Conservation (phyloP, 2,888 invertebrate species). For the Pterobdella sp. region DNA sequence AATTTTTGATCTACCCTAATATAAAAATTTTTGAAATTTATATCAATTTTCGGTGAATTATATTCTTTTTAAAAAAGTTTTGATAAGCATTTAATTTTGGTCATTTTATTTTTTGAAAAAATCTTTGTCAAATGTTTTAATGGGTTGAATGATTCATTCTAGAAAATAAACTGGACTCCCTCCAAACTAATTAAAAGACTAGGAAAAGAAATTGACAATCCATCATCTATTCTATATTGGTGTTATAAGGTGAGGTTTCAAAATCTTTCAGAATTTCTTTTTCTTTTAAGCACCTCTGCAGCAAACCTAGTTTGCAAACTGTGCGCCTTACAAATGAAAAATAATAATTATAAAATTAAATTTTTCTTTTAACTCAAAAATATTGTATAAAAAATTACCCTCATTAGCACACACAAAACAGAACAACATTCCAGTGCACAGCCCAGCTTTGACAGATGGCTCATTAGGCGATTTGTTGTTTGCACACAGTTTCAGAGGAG, state of each 20-base stretch:
- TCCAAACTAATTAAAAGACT: conserved; percentile 74
- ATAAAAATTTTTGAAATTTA: not conserved
- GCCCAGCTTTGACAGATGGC: conserved; percentile 95
- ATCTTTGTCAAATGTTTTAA: too few species aligned
- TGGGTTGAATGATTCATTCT: too few species aligned
- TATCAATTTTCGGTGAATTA: not conserved
- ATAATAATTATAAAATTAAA: not conserved
- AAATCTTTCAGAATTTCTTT: not conserved
- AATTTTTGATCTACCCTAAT: too few species aligned
- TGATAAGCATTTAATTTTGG: not conserved
- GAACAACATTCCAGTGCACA: conserved; percentile 92
- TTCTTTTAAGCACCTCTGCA: not conserved
- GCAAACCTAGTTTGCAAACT: too few species aligned
- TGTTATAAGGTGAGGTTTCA: conserved; percentile 62
- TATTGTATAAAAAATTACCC: not conserved
- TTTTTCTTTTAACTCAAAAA: not conserved
- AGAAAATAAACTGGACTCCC: conserved; percentile 73
- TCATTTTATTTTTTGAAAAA: not conserved
- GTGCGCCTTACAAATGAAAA: too few species aligned
- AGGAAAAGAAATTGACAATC: conserved; percentile 81
- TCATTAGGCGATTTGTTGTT: conserved; percentile 96
- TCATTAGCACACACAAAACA: conserved; percentile 34
- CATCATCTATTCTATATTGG: conserved; percentile 91
- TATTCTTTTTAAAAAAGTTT: not conserved
- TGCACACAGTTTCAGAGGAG: conserved; percentile 86